Evolutionary conservation across 2,113 vertebrate genomes (phyloP), one percentile per base, ranked within the genome.

Genomic region (Otocyon megalotis): DNA sequence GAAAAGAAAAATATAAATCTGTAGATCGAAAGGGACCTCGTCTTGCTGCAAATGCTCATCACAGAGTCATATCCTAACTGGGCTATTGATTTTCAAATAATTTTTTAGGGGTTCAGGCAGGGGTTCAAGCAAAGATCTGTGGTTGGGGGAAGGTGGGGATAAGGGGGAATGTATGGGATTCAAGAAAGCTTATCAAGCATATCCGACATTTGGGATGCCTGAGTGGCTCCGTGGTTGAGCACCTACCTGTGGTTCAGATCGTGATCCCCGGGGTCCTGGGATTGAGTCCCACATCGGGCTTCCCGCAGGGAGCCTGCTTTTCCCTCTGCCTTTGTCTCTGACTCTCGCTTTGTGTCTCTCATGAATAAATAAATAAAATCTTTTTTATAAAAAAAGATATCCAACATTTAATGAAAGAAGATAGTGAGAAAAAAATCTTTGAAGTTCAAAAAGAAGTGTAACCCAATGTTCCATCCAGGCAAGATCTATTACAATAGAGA

Each of bases 361-460:
- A 43, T 43, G 43, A 43, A 43, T 43, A 43, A 6, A 43, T 43
- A 43, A 43, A 43, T 43, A 43, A 7, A 43, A 43, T 43, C 43
- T 43, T 43, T 43, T 43, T 43, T 43, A 43, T 43, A 43, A 43
- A 43, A 43, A 43, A 43, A 43, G 43, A 43, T 43, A 32, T 8
- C 9, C 72, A 69, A 5, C 10, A 35, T 4, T 89, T 24, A 35
- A 0, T 65, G 35, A 32, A 56, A 58, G 69, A 91, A 74, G 50
- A 60, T 24, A 89, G 37, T 83, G 67, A 85, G n/a, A 94, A 72
- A 86, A 95, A 54, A 71, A 67, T 30, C 54, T 93, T 2, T n/a
- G n/a, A 85, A 83, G 35, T 83, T 62, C 2, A 72, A 13, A 56
- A 86, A 87, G n/a, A 90, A 90, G 6, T 80, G 1, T 53, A 74